These are phyloP conservation scores for Brachycybe producta DNA, from an alignment of 2,888 invertebrate species.

Conservation along the genomic window DNA sequence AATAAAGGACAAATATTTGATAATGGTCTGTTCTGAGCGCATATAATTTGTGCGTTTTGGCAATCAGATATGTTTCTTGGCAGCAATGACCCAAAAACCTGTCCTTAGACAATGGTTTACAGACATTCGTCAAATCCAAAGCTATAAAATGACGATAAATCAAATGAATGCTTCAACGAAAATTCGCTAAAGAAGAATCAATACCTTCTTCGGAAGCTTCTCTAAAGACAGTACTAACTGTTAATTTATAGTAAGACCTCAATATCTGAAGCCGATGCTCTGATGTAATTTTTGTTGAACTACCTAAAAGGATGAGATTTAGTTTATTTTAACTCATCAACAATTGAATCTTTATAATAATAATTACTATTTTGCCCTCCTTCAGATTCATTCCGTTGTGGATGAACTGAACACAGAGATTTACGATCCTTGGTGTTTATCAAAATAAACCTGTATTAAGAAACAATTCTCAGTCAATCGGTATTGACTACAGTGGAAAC, in stretches of 20 bases:
- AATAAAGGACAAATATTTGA: constrained; percentile 9
- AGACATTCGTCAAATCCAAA: no score
- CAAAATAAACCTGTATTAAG: constrained; percentile 2
- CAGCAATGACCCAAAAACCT: constrained; percentile 1
- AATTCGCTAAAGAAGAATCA: no score
- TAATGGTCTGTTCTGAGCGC: neutral
- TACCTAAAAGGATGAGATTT: neutral
- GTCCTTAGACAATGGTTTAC: no score
- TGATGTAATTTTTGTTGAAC: no score
- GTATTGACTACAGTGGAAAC: no score
- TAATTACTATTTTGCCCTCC: no score
- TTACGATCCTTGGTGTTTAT: constrained; percentile 7
- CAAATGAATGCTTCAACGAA: no score
- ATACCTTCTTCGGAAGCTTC: no score
- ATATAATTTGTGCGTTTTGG: constrained; percentile 3
- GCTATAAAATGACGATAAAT: no score
- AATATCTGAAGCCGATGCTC: neutral
- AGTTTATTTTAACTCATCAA: neutral
- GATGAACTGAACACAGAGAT: constrained; percentile 7
- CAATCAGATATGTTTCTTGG: neutral
- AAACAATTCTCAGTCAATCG: neutral
- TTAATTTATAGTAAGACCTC: constrained; percentile 3
- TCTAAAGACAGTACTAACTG: neutral
- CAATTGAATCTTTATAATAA: neutral
- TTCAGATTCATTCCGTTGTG: no score